Conservation (phyloP, 2,113 vertebrate genomes). For the Pseudopipra pipra region DNA sequence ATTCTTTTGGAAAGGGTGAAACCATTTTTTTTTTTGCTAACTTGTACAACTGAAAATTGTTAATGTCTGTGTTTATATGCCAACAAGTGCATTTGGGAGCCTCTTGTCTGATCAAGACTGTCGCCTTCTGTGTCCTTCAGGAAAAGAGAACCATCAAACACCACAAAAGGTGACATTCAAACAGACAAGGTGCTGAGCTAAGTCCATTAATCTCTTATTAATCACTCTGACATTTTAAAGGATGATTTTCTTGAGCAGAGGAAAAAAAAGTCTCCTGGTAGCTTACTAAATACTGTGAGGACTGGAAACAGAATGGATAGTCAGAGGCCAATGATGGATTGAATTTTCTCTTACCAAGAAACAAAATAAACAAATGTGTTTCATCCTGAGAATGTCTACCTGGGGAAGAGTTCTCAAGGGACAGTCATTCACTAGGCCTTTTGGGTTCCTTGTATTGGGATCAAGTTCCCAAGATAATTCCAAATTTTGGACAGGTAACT, state of each 20-base stretch:
- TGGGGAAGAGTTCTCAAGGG: not conserved
- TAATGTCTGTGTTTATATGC: constrained; percentile 4
- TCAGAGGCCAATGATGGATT: not conserved
- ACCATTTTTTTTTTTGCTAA: not conserved
- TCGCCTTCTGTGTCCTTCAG: not conserved
- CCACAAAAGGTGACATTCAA: constrained; percentile 36
- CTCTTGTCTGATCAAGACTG: constrained; percentile 56
- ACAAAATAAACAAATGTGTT: constrained; percentile 18
- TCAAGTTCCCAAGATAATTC: not conserved
- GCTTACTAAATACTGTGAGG: not conserved
- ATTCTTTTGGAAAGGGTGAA: constrained; percentile 30
- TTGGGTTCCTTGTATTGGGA: not conserved
- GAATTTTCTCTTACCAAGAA: constrained; percentile 28
- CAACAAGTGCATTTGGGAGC: not conserved
- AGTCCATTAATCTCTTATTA: constrained; percentile 30
- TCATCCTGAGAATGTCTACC: not conserved
- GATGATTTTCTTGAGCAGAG: not conserved
- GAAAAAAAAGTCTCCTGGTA: not conserved
- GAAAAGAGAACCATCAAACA: not conserved
- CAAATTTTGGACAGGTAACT: not conserved
- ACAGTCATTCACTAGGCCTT: not conserved
- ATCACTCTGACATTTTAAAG: constrained; percentile 32
- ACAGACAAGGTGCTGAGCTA: not conserved
- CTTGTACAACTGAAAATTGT: constrained; percentile 13
- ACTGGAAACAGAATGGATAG: not conserved